phyloP scores from a whole-genome alignment of 2,113 vertebrate species.

The Pontoporia blainvillei region DNA sequence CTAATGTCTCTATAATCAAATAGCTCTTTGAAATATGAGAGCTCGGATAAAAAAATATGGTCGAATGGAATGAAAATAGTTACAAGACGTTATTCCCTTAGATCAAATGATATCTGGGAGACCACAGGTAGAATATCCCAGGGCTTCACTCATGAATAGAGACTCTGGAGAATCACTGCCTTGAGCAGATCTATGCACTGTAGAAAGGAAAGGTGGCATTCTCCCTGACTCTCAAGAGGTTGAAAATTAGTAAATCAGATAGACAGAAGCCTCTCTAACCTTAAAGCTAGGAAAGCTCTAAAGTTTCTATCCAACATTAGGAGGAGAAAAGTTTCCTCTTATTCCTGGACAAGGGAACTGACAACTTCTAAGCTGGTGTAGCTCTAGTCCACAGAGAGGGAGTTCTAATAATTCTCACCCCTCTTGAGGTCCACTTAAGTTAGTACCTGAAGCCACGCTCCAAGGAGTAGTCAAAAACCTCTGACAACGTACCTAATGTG shows the following conservation, averaged over 20 bases:
- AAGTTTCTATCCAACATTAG: not conserved
- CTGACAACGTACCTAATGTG: not conserved
- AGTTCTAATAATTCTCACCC: not conserved
- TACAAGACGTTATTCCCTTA: not conserved
- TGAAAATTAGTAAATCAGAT: not conserved
- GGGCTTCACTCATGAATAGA: not conserved
- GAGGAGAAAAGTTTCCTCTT: not conserved
- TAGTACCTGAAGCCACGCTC: not conserved
- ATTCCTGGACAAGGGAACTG: not conserved
- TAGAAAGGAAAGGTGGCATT: not conserved
- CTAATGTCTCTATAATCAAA: not conserved
- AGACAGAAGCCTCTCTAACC: not conserved
- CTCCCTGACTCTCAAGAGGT: accelerated
- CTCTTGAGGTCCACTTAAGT: not conserved
- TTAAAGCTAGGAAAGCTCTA: not conserved
- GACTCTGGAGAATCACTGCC: not conserved
- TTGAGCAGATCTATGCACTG: not conserved
- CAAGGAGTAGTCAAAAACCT: not conserved
- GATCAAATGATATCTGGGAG: not conserved
- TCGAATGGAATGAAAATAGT: not conserved
- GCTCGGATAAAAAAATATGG: not conserved
- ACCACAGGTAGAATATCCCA: not conserved
- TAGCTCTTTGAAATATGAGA: not conserved
- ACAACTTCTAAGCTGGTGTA: not conserved
- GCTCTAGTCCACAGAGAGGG: not conserved